Percentiles rank a stretch among this genome's conserved stretches.
phyloP scores from a whole-genome alignment of 1,140 invertebrate genomes.

The Myzus persicae region DNA sequence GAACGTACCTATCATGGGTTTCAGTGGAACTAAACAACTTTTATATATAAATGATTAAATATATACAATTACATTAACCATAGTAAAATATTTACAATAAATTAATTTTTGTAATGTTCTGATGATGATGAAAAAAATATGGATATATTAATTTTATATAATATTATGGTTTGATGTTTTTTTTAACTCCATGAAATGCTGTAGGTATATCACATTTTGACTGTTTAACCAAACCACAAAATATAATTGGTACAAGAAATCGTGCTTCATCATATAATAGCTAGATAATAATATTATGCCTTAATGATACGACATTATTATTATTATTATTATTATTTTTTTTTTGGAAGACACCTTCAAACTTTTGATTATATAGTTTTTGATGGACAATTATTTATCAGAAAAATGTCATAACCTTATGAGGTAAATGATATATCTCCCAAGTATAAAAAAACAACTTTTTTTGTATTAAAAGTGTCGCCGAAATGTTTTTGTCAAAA shows the following conservation, averaged over 20 bases:
- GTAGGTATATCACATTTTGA: too few species aligned
- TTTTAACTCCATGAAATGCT: background rate
- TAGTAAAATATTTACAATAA: background rate
- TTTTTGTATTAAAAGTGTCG: constrained; percentile 23
- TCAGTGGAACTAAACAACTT: background rate
- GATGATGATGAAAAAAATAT: background rate
- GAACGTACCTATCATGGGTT: background rate
- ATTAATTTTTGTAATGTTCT: background rate
- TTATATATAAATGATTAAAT: background rate
- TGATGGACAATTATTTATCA: constrained; percentile 48
- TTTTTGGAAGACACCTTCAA: background rate
- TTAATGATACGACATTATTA: background rate
- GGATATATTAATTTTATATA: background rate
- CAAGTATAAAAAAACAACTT: background rate
- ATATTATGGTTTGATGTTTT: background rate
- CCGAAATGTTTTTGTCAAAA: background rate
- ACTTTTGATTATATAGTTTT: constrained; percentile 38
- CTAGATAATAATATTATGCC: background rate
- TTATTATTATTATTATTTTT: background rate
- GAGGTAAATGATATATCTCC: background rate
- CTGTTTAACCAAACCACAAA: background rate
- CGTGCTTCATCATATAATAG: constrained; percentile 22
- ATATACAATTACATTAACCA: background rate
- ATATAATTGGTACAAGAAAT: background rate
- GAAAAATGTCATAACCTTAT: constrained; percentile 6